Evolutionary conservation across 2,797 vertebrate genomes (phyloP).

Genomic region (Acanthopagrus latus): DNA sequence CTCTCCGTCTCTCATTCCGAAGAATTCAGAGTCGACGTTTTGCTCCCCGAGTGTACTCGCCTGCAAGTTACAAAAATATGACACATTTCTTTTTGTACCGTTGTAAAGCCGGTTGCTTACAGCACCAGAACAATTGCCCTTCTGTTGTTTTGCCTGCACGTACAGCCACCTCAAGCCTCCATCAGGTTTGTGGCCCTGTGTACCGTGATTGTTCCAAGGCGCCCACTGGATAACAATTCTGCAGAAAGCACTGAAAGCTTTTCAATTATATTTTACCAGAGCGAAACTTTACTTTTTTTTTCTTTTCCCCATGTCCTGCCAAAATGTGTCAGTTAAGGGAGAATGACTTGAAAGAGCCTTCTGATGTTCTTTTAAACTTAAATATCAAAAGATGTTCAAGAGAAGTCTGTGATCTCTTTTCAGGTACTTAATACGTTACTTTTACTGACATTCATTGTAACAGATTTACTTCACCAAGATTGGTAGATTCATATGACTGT

Average conservation of each 20-base stretch:
- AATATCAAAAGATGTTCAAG: slow-evolving; percentile 21
- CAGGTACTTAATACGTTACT: not conserved
- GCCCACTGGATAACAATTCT: slow-evolving; percentile 57
- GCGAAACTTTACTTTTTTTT: slow-evolving; percentile 36
- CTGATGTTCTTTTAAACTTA: slow-evolving; percentile 25
- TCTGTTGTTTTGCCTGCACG: slow-evolving; percentile 62
- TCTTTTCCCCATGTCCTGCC: slow-evolving; percentile 9
- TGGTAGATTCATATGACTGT: not conserved
- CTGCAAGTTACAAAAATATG: slow-evolving; percentile 19
- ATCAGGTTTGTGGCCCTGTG: slow-evolving; percentile 42
- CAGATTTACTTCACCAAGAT: not conserved
- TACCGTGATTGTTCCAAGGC: slow-evolving; percentile 58
- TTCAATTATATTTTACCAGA: slow-evolving; percentile 56
- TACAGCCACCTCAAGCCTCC: slow-evolving; percentile 51
- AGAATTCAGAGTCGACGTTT: not conserved
- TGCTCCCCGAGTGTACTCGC: not conserved
- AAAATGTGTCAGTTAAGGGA: slow-evolving; percentile 24
- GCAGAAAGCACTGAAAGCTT: slow-evolving; percentile 63
- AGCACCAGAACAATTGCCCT: slow-evolving; percentile 35
- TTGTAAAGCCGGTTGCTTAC: slow-evolving; percentile 42
- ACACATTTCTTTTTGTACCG: slow-evolving; percentile 14
- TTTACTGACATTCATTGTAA: slow-evolving; percentile 5
- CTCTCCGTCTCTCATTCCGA: slow-evolving; percentile 3
- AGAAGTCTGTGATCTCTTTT: not conserved
- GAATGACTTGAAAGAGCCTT: slow-evolving; percentile 32